A percentile compares a stretch with the other conserved stretches of the same genome.
phyloP scores from a whole-genome alignment of 2,113 vertebrate species.

The Callocephalon fimbriatum region DNA sequence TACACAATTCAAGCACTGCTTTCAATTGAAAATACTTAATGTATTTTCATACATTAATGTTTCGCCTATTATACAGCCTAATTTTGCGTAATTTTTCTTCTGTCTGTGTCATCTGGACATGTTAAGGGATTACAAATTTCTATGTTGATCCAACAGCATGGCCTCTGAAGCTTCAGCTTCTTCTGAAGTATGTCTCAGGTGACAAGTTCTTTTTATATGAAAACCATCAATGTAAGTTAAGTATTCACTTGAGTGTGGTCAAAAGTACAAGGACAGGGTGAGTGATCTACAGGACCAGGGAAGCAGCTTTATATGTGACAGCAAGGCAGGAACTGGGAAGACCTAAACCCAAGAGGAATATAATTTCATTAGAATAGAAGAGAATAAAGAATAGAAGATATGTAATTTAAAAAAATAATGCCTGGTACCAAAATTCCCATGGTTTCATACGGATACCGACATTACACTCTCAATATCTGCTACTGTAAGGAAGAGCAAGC shows the following conservation, averaged over 20 bases:
- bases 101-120: neutral
- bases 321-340: neutral
- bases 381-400: neutral
- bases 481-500: neutral
- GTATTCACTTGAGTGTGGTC: neutral
- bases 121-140: neutral
- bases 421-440: neutral
- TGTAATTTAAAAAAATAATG: neutral
- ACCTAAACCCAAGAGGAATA: neutral
- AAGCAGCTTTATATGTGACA: neutral
- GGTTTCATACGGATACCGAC: neutral
- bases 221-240: neutral
- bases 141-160: neutral
- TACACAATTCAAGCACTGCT: neutral
- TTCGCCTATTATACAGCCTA: neutral
- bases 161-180: neutral
- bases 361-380: neutral
- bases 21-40: neutral
- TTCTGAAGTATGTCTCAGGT: neutral
- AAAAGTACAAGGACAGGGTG: neutral
- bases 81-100: neutral
- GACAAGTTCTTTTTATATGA: neutral
- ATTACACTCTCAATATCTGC: neutral
- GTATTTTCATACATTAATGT: neutral
- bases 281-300: neutral